Conservation (phyloP, 2,888 invertebrate species). For the Lasioglossum zephyrum region DNA sequence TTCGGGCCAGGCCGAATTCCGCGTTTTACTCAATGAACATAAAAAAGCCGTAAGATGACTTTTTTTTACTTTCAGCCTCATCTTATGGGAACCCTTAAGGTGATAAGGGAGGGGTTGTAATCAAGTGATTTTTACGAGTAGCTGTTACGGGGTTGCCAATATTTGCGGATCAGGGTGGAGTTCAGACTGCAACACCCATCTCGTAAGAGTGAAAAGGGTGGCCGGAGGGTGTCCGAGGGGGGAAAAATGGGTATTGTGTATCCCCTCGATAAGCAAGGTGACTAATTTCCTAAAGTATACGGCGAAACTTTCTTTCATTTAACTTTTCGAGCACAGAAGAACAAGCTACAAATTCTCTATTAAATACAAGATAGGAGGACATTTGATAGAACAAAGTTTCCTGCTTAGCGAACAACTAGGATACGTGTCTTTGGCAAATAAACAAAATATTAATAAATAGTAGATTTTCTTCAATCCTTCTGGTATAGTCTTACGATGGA, state of each 20-base stretch:
- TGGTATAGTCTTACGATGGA: no score
- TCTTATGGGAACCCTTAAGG: slow-evolving; percentile 51
- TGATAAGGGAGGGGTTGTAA: slow-evolving; percentile 70
- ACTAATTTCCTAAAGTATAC: slow-evolving; percentile 72
- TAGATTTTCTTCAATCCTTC: not conserved
- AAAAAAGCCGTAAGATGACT: slow-evolving; percentile 48
- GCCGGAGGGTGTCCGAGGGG: slow-evolving; percentile 11
- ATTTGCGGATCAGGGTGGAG: slow-evolving; percentile 76
- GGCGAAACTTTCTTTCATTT: slow-evolving; percentile 44
- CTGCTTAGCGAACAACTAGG: not conserved
- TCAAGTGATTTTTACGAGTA: slow-evolving; percentile 80
- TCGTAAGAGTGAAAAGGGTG: slow-evolving; percentile 55
- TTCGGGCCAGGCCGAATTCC: slow-evolving; percentile 42
- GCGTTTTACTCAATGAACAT: slow-evolving; percentile 45
- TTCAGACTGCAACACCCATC: slow-evolving; percentile 57
- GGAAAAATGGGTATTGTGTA: slow-evolving; percentile 56
- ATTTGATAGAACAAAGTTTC: not conserved
- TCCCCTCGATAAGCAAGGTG: slow-evolving; percentile 59
- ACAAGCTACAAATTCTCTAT: slow-evolving; percentile 7
- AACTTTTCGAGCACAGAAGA: slow-evolving; percentile 19
- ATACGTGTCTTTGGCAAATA: not conserved
- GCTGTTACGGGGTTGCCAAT: slow-evolving; percentile 76
- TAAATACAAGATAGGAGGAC: not conserved
- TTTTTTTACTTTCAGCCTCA: slow-evolving; percentile 47
- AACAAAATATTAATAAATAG: not conserved